Conservation (phyloP, 2,113 vertebrate genomes). For the Sula dactylatra region DNA sequence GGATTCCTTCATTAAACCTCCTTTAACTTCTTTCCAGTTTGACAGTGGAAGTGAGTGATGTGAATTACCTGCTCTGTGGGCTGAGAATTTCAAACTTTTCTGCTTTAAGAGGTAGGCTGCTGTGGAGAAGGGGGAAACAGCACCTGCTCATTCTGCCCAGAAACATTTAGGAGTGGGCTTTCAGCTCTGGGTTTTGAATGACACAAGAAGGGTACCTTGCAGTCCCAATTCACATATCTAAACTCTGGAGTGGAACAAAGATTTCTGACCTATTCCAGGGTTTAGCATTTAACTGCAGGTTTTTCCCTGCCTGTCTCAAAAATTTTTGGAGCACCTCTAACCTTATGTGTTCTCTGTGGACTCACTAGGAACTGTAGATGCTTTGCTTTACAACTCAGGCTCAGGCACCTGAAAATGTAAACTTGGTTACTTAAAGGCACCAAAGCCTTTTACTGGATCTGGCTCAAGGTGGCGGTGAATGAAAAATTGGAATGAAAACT, state of each 20-base stretch:
- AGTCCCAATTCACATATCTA: not conserved
- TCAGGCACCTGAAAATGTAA: not conserved
- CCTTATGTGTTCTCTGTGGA: not conserved
- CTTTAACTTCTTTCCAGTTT: not conserved
- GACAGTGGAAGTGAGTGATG: not conserved
- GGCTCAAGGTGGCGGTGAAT: not conserved
- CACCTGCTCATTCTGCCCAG: not conserved
- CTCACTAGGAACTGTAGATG: not conserved
- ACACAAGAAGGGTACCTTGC: accelerated
- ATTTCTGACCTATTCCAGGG: not conserved
- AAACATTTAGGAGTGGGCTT: not conserved
- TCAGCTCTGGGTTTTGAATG: not conserved
- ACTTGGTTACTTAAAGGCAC: not conserved
- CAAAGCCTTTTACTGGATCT: not conserved
- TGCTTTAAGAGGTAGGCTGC: not conserved
- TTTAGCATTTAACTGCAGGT: not conserved
- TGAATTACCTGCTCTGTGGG: not conserved
- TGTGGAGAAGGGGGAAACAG: not conserved
- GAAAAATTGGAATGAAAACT: not conserved
- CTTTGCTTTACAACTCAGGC: not conserved
- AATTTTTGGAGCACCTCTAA: not conserved
- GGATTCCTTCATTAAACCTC: not conserved
- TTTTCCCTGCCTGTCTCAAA: not conserved
- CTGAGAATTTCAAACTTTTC: not conserved
- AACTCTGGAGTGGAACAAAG: not conserved